Base-by-base conservation (phyloP, 2,113 vertebrate species). In the Loxodonta africana region DNA sequence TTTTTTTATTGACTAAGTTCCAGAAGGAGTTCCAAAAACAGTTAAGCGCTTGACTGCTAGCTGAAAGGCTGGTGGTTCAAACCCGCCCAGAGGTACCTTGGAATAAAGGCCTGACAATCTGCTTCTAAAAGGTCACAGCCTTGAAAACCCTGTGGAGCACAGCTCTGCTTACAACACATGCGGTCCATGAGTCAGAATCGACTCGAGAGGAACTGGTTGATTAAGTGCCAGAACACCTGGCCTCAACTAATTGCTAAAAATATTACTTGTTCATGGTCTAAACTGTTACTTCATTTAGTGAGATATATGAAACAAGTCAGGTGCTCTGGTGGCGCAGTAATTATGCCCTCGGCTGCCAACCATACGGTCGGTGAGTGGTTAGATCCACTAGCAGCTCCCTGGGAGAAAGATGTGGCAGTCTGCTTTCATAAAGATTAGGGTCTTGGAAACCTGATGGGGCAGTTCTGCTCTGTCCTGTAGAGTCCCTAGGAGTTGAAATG, bases 191-290 rank as follows among this genome's bases (percentile, higher is more conserved):
- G 15, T 33, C 5, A 20, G 65, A 69, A 33, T 33, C 6, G 10
- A 33, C 65, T 69, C 5, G 30, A 65, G 11, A 14, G 12, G 28
- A 69, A 69, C 28, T 11, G 30, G 26, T 74, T 37, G 28, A 14
- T 73, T 5, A 81, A 77, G 20, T 65, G 53, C 77, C 84, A 51
- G 85, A 67, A 17, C 1, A 0, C 23, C 84, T 83, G 53, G 51
- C 28, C n/a, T 94, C n/a, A 57, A 2, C n/a, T 74, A 53, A 86
- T 60, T 67, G 51, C 33, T 69, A 62, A 83, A 96, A 93, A 62
- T 18, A n/a, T 23, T 20, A 78, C 57, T 1, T 25, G 41, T 62
- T 62, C 1, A 11, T 25, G 41, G 37, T 44, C 81, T 83, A 78
- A 67, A 25, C 41, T 28, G 25, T 81, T 71, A 82, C 37, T 12